A percentile compares a stretch with the other conserved stretches of the same genome.
Conservation (phyloP, 2,888 invertebrate species). For the Lissocephala sabroskyi region DNA sequence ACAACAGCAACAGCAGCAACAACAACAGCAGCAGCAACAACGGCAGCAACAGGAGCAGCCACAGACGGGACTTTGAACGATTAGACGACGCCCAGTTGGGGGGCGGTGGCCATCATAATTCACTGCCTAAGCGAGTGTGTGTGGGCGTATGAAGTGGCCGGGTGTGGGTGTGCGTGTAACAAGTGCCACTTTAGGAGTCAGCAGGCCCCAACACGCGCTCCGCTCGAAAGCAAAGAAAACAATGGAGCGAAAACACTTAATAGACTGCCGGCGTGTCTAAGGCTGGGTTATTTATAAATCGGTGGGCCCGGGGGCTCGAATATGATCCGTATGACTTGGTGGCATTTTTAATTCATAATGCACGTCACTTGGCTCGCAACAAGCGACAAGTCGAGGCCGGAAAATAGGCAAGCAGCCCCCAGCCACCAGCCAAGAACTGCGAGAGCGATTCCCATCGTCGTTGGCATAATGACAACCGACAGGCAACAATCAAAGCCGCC, state of each 20-base stretch:
- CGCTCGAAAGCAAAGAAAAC: conserved; percentile 30
- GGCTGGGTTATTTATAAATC: no score
- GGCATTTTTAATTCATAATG: conserved; percentile 49
- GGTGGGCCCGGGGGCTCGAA: no score
- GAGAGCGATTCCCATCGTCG: neutral
- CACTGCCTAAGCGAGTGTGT: conserved; percentile 1
- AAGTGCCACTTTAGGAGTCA: conserved; percentile 46
- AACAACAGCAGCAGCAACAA: conserved; percentile 13
- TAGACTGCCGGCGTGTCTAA: conserved; percentile 26
- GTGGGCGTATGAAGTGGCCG: neutral
- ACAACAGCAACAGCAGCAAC: neutral
- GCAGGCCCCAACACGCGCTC: neutral
- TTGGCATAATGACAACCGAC: neutral
- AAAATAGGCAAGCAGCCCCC: conserved; percentile 20
- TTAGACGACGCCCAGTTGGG: neutral
- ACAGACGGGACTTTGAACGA: neutral
- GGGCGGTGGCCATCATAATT: neutral
- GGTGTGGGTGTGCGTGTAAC: conserved; percentile 34
- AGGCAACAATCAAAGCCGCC: no score
- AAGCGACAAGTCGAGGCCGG: conserved; percentile 3
- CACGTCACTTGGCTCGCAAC: conserved; percentile 9
- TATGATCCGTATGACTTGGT: conserved; percentile 20
- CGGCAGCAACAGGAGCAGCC: neutral
- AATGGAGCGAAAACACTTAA: conserved; percentile 32
- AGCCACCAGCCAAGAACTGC: no score